phyloP scores from a whole-genome alignment of 2,888 invertebrate species.

The Iselma pallidipennis region DNA sequence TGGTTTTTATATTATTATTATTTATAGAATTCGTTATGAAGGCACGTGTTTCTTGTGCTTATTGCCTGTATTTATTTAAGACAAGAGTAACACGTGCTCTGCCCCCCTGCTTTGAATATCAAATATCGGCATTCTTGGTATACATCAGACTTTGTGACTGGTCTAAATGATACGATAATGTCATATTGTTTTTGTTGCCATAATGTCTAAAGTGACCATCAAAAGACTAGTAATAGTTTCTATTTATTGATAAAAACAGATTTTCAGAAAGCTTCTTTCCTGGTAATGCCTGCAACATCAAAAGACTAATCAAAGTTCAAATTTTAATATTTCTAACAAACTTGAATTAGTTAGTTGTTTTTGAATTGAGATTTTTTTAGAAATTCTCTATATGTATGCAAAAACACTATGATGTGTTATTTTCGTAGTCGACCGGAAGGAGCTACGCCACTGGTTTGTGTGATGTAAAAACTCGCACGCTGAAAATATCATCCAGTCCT shows the following conservation, averaged over 20 bases:
- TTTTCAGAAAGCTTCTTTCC: no score
- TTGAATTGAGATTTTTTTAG: no score
- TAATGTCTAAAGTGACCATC: neutral
- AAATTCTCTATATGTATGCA: no score
- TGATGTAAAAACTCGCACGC: neutral
- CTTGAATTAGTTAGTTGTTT: no score
- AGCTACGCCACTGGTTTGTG: neutral
- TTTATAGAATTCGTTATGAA: conserved; percentile 22
- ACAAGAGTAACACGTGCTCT: conserved; percentile 24
- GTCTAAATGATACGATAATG: neutral
- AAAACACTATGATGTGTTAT: no score
- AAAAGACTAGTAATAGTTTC: no score
- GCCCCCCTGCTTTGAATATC: conserved; percentile 26
- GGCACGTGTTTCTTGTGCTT: conserved; percentile 22
- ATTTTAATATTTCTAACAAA: neutral
- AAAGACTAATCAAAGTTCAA: no score
- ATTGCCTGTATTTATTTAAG: conserved; percentile 26
- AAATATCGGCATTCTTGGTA: conserved; percentile 12
- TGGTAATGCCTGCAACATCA: no score
- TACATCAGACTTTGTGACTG: neutral
- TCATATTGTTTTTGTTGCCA: conserved; percentile 2
- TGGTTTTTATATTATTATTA: conserved; percentile 17
- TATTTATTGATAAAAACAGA: no score
- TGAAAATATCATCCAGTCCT: neutral
- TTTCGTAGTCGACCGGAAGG: neutral